Evolutionary conservation across 2,888 invertebrate genomes (phyloP).

Genomic region (Epinotia brunnichana): DNA sequence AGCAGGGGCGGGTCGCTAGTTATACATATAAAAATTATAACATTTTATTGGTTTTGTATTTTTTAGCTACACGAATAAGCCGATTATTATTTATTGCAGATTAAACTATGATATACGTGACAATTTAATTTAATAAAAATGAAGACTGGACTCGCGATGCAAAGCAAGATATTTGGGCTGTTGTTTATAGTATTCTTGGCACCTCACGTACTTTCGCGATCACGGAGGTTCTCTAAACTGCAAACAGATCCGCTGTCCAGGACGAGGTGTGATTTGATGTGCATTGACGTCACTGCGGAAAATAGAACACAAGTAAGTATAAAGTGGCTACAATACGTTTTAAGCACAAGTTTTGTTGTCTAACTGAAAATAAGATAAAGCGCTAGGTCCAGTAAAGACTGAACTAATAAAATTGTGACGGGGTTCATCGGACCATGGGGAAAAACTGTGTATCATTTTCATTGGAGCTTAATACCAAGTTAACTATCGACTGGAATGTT

Average conservation of each 20-base stretch:
- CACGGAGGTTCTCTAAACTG: constrained; percentile 68
- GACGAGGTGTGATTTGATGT: constrained; percentile 85
- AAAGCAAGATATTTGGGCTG: constrained; percentile 60
- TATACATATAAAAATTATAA: too few species aligned
- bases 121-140: constrained; percentile 8
- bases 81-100: constrained; percentile 32
- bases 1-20: too few species aligned
- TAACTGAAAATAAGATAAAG: too few species aligned
- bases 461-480: too few species aligned
- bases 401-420: too few species aligned
- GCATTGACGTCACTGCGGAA: constrained; percentile 74
- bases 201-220: constrained; percentile 61
- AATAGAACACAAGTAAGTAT: constrained; percentile 67
- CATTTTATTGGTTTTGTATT: constrained; percentile 29
- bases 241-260: constrained; percentile 82
- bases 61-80: constrained; percentile 25
- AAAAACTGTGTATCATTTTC: too few species aligned
- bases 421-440: too few species aligned
- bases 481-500: too few species aligned
- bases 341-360: neutral
- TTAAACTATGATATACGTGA: constrained; percentile 11
- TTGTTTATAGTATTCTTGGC: constrained; percentile 59
- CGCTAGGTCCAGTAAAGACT: too few species aligned
- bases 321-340: neutral
- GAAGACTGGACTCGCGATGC: constrained; percentile 55